Evolutionary conservation across 1,140 invertebrate species (phyloP), one percentile per base, ranked within the genome.

Genomic region (Cotesia typhae): DNA sequence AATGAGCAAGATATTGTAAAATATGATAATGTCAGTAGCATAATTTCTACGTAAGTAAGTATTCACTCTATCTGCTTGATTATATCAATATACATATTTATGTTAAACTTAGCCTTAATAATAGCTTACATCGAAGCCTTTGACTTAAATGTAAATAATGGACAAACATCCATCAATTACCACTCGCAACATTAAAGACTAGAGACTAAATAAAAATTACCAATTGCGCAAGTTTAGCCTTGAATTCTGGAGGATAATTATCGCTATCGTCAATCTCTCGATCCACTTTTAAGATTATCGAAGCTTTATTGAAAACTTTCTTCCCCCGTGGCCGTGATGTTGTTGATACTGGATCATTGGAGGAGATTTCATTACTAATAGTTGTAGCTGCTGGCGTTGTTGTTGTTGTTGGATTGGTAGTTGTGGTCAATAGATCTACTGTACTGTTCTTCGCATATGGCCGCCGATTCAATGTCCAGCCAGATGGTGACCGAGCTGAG

Each of bases 241-340:
- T 85, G 37, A 87, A 87, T 35, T 85, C 81, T 0, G 82, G 76
- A 47, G 85, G 85, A 81, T 87, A 87, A 71, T 87, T 87, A 53
- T 87, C 85, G 38, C 75, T 76, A 4, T 83, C 80, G 1, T 78
- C 74, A 1, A 47, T 38, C 0, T 82, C 79, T 36, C 65, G 53
- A 12, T 77, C 74, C 2, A 47, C 35, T 20, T 78, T 79, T 7
- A 65, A 65, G n/a, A 68, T 9, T 20, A 67, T 75, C n/a, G 73
- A 57, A 37, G 28, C 59, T 69, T 78, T 74, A 10, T 76, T 71
- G n/a, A 78, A 80, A 4, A 72, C 78, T 67, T 83, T 83, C 36
- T 73, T 82, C 9, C 83, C 82, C 28, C 83, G 80, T 37, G 71
- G 76, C 14, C 64, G 60, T 1, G 68, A 66, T 0, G 55, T 53